Evolutionary conservation across 1,140 invertebrate species (phyloP).

Genomic region (Papilio xuthus): DNA sequence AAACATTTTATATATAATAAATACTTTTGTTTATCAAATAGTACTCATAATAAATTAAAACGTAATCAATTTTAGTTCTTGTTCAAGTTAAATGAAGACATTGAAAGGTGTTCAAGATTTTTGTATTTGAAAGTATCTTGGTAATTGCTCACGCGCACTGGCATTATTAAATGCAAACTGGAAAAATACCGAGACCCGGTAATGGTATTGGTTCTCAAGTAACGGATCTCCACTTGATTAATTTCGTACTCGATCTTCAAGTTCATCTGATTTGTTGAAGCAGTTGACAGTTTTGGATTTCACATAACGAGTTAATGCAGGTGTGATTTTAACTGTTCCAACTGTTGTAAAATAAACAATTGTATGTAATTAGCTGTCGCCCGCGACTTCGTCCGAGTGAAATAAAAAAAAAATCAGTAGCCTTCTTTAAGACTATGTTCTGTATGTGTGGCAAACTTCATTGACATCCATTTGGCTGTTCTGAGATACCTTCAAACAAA

Average conservation of each 20-base stretch:
- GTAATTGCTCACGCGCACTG: constrained; percentile 24
- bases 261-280: constrained; percentile 44
- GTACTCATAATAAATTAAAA: no score
- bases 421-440: no score
- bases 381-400: no score
- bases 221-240: constrained; percentile 57
- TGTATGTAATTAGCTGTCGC: no score
- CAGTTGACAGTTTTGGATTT: constrained; percentile 24
- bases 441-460: no score
- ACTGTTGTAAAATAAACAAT: no score
- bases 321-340: background rate
- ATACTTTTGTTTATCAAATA: no score
- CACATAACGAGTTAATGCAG: background rate
- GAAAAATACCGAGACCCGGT: constrained; percentile 54
- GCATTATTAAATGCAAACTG: constrained; percentile 39
- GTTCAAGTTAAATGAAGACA: background rate
- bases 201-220: constrained; percentile 51
- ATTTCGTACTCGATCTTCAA: constrained; percentile 55
- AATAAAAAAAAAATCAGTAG: no score
- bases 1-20: no score
- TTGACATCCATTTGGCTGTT: no score
- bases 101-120: background rate
- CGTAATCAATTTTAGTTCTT: no score
- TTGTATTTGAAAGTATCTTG: background rate
- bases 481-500: no score